Base-by-base conservation (phyloP, 2,888 invertebrate species). In the Patella pellucida region DNA sequence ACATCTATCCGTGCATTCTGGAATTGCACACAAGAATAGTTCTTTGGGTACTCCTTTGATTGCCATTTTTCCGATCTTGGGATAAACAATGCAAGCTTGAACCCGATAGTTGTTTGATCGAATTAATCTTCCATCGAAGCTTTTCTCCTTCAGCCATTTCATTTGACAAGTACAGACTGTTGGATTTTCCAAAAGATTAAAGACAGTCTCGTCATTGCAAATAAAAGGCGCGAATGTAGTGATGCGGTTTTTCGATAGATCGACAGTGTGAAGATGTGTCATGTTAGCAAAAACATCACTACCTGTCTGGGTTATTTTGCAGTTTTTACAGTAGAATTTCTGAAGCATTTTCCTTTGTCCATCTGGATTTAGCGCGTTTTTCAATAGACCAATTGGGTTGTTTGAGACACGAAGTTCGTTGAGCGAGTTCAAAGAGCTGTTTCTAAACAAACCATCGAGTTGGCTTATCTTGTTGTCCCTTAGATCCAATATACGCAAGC, bases 151-250 rank as follows among this genome's bases (percentile, higher is more conserved):
- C 9, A 76, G 67, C 76, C 76, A 76, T 69, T 52, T 51, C 73
- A 76, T 16, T 69, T 73, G 69, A 27, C 76, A 76, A n/a, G 69
- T 54, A 67, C 76, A 76, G 50, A 68, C 68, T 56, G 72, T 12
- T 12, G 76, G 76, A 52, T 76, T 76, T 51, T 70, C 69, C 2
- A 52, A 69, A 52, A 76, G 62, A n/a, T 50, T 62, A 67, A 62
- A 73, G 14, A 27, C 68, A 52, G 72, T 52, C 16, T 73, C 76
- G 14, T 69, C 68, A 23, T 72, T 70, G 23, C 69, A 50, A 12
- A n/a, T 11, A 52, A 76, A 76, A 15, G 73, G 70, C 0, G 72
- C 69, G 15, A 76, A 52, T 15, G 27, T 51, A 11, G 56, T 69
- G 15, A 76, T 41, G 15, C 15, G 14, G n/a, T 76, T 76, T 51